phyloP scores from a whole-genome alignment of 2,888 invertebrate species.

The Melanchra persicariae region DNA sequence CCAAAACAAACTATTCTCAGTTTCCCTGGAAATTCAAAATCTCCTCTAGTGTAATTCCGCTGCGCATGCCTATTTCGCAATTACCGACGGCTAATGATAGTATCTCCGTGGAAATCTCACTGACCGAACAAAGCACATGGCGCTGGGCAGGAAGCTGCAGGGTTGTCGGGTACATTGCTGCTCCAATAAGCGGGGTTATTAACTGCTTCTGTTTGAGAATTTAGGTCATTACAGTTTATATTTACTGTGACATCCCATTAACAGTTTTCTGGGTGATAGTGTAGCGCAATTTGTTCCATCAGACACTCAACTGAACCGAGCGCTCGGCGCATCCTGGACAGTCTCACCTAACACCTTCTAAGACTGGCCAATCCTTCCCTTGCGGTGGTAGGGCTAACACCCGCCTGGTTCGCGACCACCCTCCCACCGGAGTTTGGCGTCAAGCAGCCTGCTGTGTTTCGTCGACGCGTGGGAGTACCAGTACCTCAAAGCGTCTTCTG shows the following conservation, averaged over 20 bases:
- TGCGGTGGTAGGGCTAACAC: too few relatives aligned
- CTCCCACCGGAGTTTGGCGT: too few relatives aligned
- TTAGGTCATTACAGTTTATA: not conserved
- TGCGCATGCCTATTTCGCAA: conserved; percentile 40
- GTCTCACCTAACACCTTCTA: too few relatives aligned
- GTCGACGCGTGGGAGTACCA: too few relatives aligned
- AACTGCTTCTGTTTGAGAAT: not conserved
- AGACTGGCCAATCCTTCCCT: too few relatives aligned
- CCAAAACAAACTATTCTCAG: conserved; percentile 17
- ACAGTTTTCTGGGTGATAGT: too few relatives aligned
- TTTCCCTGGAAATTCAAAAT: conserved; percentile 38
- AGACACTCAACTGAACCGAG: too few relatives aligned
- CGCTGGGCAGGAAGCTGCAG: conserved; percentile 38
- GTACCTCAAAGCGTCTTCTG: too few relatives aligned
- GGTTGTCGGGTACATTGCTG: conserved; percentile 31
- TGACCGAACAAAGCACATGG: conserved; percentile 61
- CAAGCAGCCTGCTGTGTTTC: too few relatives aligned
- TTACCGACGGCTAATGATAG: conserved; percentile 55
- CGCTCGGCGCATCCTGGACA: too few relatives aligned
- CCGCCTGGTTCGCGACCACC: too few relatives aligned
- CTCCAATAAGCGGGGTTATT: not conserved
- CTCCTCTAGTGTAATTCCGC: conserved; percentile 30
- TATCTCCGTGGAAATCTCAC: conserved; percentile 60
- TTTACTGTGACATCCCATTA: not conserved
- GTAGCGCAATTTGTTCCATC: too few relatives aligned